Percentiles rank a stretch among this genome's conserved stretches.
phyloP scores from a whole-genome alignment of 2,797 vertebrate genomes.

The Malacoctenus gilli region DNA sequence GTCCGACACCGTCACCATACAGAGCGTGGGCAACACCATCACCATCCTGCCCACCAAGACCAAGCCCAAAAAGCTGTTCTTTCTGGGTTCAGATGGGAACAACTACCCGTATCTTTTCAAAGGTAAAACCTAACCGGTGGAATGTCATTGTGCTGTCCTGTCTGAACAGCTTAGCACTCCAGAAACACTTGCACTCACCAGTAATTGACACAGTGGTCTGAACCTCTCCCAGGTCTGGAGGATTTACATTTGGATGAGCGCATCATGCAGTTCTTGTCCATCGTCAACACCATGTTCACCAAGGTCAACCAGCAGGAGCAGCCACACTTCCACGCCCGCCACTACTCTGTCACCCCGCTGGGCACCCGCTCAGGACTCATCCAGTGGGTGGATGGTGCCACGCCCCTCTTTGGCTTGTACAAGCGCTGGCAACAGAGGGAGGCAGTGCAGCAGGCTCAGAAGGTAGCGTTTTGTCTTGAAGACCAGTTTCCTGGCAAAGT shows the following conservation, averaged over 20 bases:
- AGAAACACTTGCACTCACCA: too few species aligned
- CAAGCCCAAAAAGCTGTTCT: slow-evolving; percentile 97
- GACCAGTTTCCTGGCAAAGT: too few species aligned
- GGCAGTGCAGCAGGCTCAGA: slow-evolving; percentile 92
- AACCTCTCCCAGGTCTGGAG: slow-evolving; percentile 86
- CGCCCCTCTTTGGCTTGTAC: slow-evolving; percentile 95
- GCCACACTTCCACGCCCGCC: slow-evolving; percentile 92
- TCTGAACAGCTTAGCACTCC: too few species aligned
- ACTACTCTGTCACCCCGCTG: slow-evolving; percentile 96
- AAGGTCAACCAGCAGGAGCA: slow-evolving; percentile 98
- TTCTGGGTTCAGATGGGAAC: slow-evolving; percentile 94
- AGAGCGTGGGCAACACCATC: slow-evolving; percentile 94
- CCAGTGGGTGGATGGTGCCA: slow-evolving; percentile 99
- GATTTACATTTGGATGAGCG: slow-evolving; percentile 97
- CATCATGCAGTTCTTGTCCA: slow-evolving; percentile 98
- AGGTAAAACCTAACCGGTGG: too few species aligned
- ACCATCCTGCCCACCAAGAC: slow-evolving; percentile 99
- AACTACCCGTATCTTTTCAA: slow-evolving; percentile 98
- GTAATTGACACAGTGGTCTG: not conserved
- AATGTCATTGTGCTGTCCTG: too few species aligned
- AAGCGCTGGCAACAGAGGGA: slow-evolving; percentile 99
- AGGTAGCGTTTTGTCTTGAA: too few species aligned
- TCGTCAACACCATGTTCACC: slow-evolving; percentile 99
- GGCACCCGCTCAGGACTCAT: slow-evolving; percentile 96
- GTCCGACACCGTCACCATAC: slow-evolving; percentile 93